A percentile compares a stretch with the other conserved stretches of the same genome.
Conservation (phyloP, 2,113 vertebrate species). For the Scartelaos histophorus region DNA sequence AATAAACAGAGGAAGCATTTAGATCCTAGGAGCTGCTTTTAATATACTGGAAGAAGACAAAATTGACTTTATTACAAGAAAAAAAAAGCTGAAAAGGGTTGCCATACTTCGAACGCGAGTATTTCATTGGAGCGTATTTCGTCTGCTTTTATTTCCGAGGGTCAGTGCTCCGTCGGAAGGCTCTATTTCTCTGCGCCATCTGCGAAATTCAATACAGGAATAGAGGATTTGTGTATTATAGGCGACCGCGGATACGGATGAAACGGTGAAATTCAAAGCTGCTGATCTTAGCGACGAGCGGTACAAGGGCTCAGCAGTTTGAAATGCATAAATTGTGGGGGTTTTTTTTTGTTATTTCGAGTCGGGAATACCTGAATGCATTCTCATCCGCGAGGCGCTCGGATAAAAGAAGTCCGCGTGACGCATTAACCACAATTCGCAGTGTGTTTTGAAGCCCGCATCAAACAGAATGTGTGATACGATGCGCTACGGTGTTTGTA, state of each 20-base stretch:
- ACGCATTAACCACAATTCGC: not conserved
- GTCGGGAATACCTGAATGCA: not conserved
- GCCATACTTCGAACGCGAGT: slow-evolving; percentile 21
- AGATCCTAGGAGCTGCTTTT: too few species aligned
- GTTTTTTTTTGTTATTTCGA: not conserved
- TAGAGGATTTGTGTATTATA: not conserved
- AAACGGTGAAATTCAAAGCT: slow-evolving; percentile 1
- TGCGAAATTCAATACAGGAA: slow-evolving; percentile 13
- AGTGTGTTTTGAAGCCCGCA: not conserved
- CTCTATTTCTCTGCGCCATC: slow-evolving; percentile 6
- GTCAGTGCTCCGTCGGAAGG: slow-evolving; percentile 13
- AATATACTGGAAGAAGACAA: too few species aligned
- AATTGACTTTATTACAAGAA: too few species aligned
- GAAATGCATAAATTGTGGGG: not conserved
- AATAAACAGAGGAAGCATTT: too few species aligned
- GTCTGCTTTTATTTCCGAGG: slow-evolving; percentile 19
- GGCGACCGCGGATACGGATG: not conserved
- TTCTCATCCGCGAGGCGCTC: not conserved
- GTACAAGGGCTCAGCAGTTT: not conserved
- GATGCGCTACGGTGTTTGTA: not conserved
- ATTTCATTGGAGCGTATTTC: slow-evolving; percentile 24
- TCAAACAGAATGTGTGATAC: not conserved
- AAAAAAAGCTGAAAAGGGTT: not conserved
- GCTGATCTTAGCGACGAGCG: not conserved
- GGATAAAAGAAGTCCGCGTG: not conserved